Conservation (phyloP, 1,140 invertebrate species). For the Heliothis virescens region DNA sequence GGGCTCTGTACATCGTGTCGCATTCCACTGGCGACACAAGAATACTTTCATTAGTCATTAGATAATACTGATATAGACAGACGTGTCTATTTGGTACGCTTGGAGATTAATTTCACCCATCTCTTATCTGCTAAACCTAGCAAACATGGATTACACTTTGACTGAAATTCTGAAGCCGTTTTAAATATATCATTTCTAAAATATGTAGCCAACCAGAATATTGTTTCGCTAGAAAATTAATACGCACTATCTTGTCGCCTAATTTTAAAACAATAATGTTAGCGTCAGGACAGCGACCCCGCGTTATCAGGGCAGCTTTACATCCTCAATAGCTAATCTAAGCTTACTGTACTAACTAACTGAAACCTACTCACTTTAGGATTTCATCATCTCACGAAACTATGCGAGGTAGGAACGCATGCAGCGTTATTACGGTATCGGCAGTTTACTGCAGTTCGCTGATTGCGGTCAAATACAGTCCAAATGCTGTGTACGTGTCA, state of each 20-base stretch:
- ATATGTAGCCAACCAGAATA: background rate
- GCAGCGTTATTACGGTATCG: background rate
- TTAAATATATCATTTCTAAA: too few species aligned
- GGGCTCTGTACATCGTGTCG: slow-evolving; percentile 17
- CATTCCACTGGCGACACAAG: slow-evolving; percentile 24
- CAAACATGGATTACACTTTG: background rate
- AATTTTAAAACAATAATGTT: slow-evolving; percentile 61
- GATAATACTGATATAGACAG: slow-evolving; percentile 1
- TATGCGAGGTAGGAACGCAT: background rate
- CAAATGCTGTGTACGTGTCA: too few species aligned
- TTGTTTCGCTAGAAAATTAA: slow-evolving; percentile 37
- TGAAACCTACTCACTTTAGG: slow-evolving; percentile 8
- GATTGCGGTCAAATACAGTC: too few species aligned
- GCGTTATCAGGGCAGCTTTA: slow-evolving; percentile 56
- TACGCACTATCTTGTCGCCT: slow-evolving; percentile 58
- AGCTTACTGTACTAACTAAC: slow-evolving; percentile 37
- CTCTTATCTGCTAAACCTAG: background rate
- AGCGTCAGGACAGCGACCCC: slow-evolving; percentile 67
- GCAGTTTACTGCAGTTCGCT: background rate
- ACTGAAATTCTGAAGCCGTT: too few species aligned
- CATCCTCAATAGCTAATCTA: slow-evolving; percentile 43
- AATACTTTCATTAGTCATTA: slow-evolving; percentile 37
- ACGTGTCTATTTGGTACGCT: background rate
- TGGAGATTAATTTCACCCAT: background rate
- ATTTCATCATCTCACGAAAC: slow-evolving; percentile 9